Conservation (phyloP, 2,797 vertebrate genomes). For the Uromys caudimaculatus region DNA sequence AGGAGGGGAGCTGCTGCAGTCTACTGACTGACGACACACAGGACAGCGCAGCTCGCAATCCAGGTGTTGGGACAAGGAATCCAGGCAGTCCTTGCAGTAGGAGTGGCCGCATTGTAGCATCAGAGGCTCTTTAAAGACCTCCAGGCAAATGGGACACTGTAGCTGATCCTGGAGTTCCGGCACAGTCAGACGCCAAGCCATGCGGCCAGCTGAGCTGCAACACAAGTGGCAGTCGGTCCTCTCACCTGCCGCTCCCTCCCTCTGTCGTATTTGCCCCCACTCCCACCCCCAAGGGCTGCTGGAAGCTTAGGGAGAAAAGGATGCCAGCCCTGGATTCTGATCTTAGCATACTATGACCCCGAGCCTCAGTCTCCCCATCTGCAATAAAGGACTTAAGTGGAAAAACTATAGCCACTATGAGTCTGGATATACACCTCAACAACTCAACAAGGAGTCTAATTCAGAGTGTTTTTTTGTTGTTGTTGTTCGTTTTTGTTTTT, state of each 20-base stretch:
- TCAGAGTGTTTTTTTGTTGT: neutral
- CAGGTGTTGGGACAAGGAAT: slow-evolving; percentile 85
- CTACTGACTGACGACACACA: slow-evolving; percentile 89
- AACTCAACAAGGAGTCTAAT: neutral
- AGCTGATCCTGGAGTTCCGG: slow-evolving; percentile 88
- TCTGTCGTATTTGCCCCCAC: neutral
- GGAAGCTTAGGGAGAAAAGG: neutral
- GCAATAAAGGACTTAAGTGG: neutral
- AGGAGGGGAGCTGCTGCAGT: slow-evolving; percentile 87
- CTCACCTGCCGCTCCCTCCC: neutral
- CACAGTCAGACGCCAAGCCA: slow-evolving; percentile 86
- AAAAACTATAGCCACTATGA: neutral
- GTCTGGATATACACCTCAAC: neutral
- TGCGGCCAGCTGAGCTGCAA: slow-evolving; percentile 45
- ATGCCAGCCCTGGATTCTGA: neutral
- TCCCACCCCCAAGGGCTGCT: neutral
- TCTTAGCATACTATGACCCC: neutral
- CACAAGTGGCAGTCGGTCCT: neutral
- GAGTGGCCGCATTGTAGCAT: slow-evolving; percentile 91
- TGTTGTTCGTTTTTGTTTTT: no score
- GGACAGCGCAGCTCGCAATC: slow-evolving; percentile 88
- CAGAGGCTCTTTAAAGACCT: slow-evolving; percentile 90
- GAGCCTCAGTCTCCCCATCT: neutral
- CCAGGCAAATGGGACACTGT: slow-evolving; percentile 90
- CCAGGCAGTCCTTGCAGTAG: slow-evolving; percentile 88